Evolutionary conservation across 2,797 vertebrate species (phyloP).

Genomic region (Typhlichthys subterraneus): DNA sequence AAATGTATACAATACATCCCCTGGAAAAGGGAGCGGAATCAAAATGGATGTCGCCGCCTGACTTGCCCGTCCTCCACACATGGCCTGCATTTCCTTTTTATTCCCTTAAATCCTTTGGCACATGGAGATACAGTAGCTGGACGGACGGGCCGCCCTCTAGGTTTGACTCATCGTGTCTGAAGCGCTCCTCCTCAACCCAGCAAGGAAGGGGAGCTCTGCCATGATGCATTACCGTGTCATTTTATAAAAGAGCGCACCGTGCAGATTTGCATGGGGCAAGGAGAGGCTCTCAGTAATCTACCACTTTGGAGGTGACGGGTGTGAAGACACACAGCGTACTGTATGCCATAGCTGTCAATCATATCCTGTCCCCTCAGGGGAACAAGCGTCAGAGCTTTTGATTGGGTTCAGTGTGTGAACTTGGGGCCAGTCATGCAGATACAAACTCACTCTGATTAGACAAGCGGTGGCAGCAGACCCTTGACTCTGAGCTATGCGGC

Average conservation of each 20-base stretch:
- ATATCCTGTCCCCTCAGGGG: slow-evolving; percentile 14
- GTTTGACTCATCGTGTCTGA: slow-evolving; percentile 12
- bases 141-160: neutral
- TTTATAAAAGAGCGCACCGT: slow-evolving; percentile 29
- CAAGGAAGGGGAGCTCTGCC: slow-evolving; percentile 49
- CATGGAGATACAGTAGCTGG: slow-evolving; percentile 8
- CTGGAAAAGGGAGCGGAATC: slow-evolving; percentile 71
- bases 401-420: slow-evolving; percentile 17
- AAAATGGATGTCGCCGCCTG: slow-evolving; percentile 75
- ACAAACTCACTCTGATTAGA: slow-evolving; percentile 53
- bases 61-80: slow-evolving; percentile 69
- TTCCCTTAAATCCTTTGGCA: slow-evolving; percentile 38
- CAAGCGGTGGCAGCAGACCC: slow-evolving; percentile 26
- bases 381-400: slow-evolving; percentile 18
- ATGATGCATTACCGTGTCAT: slow-evolving; percentile 57
- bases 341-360: slow-evolving; percentile 54
- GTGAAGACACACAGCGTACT: slow-evolving; percentile 50
- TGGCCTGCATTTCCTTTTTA: slow-evolving; percentile 53
- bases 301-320: slow-evolving; percentile 35
- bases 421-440: slow-evolving; percentile 50
- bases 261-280: slow-evolving; percentile 28
- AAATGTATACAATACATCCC: too few relatives aligned
- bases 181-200: slow-evolving; percentile 20
- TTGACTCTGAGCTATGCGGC: slow-evolving; percentile 36
- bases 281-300: slow-evolving; percentile 37